phyloP scores from a whole-genome alignment of 2,888 invertebrate genomes.

The Eumacrocentrus americanus region DNA sequence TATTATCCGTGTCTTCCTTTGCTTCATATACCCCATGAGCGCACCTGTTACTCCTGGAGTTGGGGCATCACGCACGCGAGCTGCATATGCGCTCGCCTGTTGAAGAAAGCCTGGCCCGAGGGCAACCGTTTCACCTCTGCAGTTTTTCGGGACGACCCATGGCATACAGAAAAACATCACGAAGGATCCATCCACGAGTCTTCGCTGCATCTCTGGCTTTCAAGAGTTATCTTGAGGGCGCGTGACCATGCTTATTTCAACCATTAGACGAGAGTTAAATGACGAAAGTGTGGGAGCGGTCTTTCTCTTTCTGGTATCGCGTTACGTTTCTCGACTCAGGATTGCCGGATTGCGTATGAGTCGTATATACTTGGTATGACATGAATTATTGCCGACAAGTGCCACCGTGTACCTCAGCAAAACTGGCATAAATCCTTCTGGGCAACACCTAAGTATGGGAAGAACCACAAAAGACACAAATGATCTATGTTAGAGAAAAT shows the following conservation, averaged over 20 bases:
- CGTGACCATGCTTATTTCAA: too few relatives aligned
- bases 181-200: too few relatives aligned
- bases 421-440: conserved; percentile 14
- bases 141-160: conserved; percentile 23
- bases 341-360: neutral
- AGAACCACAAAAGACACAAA: neutral
- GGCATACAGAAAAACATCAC: too few relatives aligned
- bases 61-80: conserved; percentile 52
- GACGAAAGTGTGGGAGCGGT: neutral
- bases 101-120: conserved; percentile 21
- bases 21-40: conserved; percentile 24
- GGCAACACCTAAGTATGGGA: neutral
- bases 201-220: too few relatives aligned
- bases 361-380: conserved; percentile 1
- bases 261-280: too few relatives aligned
- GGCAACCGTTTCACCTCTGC: conserved; percentile 33
- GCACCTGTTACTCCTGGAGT: conserved; percentile 56
- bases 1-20: conserved; percentile 13
- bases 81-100: conserved; percentile 48
- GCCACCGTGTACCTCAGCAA: conserved; percentile 10
- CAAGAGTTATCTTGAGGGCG: too few relatives aligned
- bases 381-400: conserved; percentile 19
- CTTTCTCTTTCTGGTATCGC: neutral
- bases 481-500: neutral
- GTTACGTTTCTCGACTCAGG: neutral